Percentiles rank a stretch among this genome's conserved stretches.
Conservation (phyloP, 2,888 invertebrate genomes). For the Chironomus tentans region DNA sequence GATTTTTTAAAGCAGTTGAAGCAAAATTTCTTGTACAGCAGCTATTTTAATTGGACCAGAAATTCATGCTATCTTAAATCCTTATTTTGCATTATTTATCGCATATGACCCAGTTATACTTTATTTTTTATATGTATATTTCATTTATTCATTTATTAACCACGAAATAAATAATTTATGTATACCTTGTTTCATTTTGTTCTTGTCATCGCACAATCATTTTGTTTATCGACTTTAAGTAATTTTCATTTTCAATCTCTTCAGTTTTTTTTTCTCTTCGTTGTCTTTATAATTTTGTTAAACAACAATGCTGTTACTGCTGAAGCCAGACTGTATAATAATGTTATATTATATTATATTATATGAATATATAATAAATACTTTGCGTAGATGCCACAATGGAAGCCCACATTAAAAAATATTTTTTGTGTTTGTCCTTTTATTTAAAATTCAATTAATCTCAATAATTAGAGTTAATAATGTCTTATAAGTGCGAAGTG, state of each 20-base stretch:
- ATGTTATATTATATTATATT: too few species aligned
- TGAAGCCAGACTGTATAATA: too few species aligned
- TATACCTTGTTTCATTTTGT: not conserved
- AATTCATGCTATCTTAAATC: constrained; percentile 9
- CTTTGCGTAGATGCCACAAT: not conserved
- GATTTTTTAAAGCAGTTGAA: not conserved
- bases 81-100: constrained; percentile 12
- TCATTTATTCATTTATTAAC: not conserved
- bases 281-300: not conserved
- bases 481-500: constrained; percentile 1
- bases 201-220: not conserved
- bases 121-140: not conserved
- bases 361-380: not conserved
- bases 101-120: not conserved
- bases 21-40: not conserved
- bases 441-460: constrained; percentile 4
- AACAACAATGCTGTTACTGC: not conserved
- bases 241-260: not conserved
- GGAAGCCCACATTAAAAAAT: not conserved
- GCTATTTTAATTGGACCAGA: constrained; percentile 6
- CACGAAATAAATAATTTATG: not conserved
- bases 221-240: not conserved
- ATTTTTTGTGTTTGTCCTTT: not conserved
- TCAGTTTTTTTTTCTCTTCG: not conserved
- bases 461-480: constrained; percentile 12